Percentiles rank a stretch among this genome's conserved stretches.
Conservation (phyloP, 2,113 vertebrate genomes). For the Ophthalmolycus amberensis region DNA sequence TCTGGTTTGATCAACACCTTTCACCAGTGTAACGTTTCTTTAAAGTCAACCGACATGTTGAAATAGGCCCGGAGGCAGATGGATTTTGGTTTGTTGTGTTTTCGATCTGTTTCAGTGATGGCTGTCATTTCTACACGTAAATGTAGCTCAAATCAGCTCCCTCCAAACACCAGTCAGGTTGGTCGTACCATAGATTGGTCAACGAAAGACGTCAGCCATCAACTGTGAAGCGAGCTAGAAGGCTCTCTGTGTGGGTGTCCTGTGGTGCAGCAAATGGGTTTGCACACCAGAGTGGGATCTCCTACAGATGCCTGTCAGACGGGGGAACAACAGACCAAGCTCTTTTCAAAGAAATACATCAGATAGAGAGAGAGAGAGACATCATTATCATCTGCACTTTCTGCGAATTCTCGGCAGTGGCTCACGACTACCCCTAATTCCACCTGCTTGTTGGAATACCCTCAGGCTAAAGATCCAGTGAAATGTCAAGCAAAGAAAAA, state of each 20-base stretch:
- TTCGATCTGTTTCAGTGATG: background rate
- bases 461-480: conserved; percentile 58
- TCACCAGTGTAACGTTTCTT: background rate
- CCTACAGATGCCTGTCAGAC: conserved; percentile 50
- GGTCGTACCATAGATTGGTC: background rate
- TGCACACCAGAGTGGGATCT: conserved; percentile 55
- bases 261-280: conserved; percentile 54
- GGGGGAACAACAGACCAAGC: conserved; percentile 28
- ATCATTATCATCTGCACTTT: conserved; percentile 54
- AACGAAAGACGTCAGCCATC: background rate
- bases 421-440: conserved; percentile 34
- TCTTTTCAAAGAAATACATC: conserved; percentile 26
- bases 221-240: conserved; percentile 50
- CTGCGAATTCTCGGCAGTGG: conserved; percentile 21
- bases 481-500: conserved; percentile 63
- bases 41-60: background rate
- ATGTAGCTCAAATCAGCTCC: background rate
- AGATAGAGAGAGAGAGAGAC: conserved; percentile 24
- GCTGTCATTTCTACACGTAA: background rate
- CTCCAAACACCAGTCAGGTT: background rate
- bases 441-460: conserved; percentile 55
- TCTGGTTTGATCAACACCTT: background rate
- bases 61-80: background rate
- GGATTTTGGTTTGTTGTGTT: background rate
- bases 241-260: conserved; percentile 40